Base-by-base conservation (phyloP, 2,888 invertebrate genomes). In the Furcula furcula region DNA sequence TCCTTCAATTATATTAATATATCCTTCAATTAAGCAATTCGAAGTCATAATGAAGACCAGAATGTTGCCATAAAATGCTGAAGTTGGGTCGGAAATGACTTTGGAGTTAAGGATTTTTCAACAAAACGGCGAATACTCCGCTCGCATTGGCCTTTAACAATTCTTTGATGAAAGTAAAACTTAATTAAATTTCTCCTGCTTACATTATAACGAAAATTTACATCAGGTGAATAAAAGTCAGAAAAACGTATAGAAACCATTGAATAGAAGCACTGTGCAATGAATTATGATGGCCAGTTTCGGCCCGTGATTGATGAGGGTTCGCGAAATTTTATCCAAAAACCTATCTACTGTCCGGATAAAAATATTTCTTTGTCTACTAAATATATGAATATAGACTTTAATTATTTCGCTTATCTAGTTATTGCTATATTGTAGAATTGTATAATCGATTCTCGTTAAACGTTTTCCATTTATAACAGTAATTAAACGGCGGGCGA, bases 161-260 rank as follows among this genome's bases (percentile, higher is more conserved):
- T 48, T 68, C 75, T 81, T 82, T 81, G 72, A 79, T 78, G 76
- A n/a, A n/a, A n/a, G n/a, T 67, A 65, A 61, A 69, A 71, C 71
- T 80, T 84, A 84, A 83, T 84, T 83, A 81, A 84, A 83, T 81
- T 77, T 82, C 73, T 71, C 62, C 61, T 77, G 74, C 68, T 76
- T 74, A 76, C 62, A 78, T 78, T 76, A 80, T 68, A 78, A 78
- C 76, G 66, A 63, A 72, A 70, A 76, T 76, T 78, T 70, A 70
- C 70, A 74, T 75, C 62, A 60, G 58, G 56, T 65, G 66, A 57
- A 63, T 58, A 51, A 46, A 58, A 52, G 54, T 58, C 49, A 48
- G 46, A 63, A 65, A 61, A 65, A 46, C 9, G 27, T 27, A 53
- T 14, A 37, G 29, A 21, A 36, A 35, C 30, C 10, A 34, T 33